These are phyloP conservation scores for Ichneumon xanthorius DNA, from an alignment of 2,888 invertebrate genomes.

Conservation along the genomic window DNA sequence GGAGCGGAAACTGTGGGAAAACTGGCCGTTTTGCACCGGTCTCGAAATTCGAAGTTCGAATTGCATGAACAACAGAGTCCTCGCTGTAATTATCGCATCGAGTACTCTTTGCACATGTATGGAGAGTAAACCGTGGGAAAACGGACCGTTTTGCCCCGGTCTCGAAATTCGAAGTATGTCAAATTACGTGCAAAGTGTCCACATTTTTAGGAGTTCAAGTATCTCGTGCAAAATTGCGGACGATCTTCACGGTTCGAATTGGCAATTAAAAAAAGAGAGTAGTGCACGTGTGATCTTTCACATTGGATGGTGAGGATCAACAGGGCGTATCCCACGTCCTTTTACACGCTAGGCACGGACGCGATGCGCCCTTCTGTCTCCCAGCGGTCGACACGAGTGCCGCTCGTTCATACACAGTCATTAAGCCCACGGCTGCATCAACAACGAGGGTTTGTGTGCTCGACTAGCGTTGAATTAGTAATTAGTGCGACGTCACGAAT, in stretches of 20 bases:
- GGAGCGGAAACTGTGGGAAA: not conserved
- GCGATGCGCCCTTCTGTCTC: not conserved
- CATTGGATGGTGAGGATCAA: not conserved
- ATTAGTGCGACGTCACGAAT: constrained; percentile 11
- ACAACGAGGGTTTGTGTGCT: not conserved
- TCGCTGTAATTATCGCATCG: constrained; percentile 5
- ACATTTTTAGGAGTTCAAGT: not conserved
- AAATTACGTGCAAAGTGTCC: not conserved
- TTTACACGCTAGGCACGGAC: not conserved
- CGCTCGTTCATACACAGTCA: not conserved
- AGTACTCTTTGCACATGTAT: not conserved
- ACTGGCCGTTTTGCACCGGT: too few species aligned
- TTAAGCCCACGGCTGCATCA: not conserved
- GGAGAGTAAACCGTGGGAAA: not conserved
- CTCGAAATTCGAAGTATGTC: not conserved
- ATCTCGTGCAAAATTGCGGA: not conserved
- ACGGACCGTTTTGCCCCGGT: too few species aligned
- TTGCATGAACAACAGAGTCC: not conserved
- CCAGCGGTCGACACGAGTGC: not conserved
- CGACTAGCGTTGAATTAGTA: not conserved
- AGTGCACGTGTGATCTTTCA: not conserved
- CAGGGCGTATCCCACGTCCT: not conserved
- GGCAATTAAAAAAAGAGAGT: not conserved
- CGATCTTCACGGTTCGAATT: not conserved
- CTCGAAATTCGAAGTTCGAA: not conserved